Evolutionary conservation across 2,888 invertebrate species (phyloP).

Genomic region (Copidosoma aretas): DNA sequence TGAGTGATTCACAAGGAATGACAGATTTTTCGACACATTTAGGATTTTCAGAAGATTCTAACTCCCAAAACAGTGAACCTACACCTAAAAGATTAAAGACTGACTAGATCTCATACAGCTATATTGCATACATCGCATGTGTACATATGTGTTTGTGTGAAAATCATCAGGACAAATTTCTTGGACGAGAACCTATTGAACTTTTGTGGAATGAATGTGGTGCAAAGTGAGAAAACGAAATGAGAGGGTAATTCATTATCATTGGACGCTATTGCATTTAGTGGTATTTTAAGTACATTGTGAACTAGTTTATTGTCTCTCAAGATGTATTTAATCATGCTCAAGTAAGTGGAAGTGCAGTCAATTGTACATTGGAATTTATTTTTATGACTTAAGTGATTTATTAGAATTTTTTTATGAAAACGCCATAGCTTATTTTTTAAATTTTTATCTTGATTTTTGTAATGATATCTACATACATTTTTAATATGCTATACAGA

Average conservation of each 20-base stretch:
- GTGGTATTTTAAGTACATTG: slow-evolving; percentile 19
- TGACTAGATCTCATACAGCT: slow-evolving; percentile 65
- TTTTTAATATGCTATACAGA: slow-evolving; percentile 24
- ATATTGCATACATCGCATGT: not conserved
- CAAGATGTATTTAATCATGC: slow-evolving; percentile 18
- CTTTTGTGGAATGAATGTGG: slow-evolving; percentile 12
- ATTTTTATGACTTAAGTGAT: slow-evolving; percentile 11
- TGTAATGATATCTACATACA: slow-evolving; percentile 8
- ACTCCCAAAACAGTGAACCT: slow-evolving; percentile 85
- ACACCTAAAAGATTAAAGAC: slow-evolving; percentile 81
- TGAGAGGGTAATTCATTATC: slow-evolving; percentile 6
- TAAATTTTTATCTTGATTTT: slow-evolving; percentile 11
- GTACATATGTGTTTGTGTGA: not conserved
- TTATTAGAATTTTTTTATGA: slow-evolving; percentile 11
- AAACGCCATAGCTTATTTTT: slow-evolving; percentile 4
- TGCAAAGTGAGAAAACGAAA: not conserved
- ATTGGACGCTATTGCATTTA: slow-evolving; percentile 15
- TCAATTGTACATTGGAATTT: slow-evolving; percentile 15
- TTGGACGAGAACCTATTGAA: not conserved
- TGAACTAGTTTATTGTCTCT: slow-evolving; percentile 12
- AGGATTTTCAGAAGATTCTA: slow-evolving; percentile 90
- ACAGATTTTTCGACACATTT: slow-evolving; percentile 85
- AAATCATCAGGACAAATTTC: not conserved
- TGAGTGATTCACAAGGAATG: slow-evolving; percentile 88
- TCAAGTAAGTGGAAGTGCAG: slow-evolving; percentile 17